Percentiles rank a stretch among this genome's conserved stretches.
phyloP scores from a whole-genome alignment of 2,113 vertebrate genomes.

The Podiceps cristatus region DNA sequence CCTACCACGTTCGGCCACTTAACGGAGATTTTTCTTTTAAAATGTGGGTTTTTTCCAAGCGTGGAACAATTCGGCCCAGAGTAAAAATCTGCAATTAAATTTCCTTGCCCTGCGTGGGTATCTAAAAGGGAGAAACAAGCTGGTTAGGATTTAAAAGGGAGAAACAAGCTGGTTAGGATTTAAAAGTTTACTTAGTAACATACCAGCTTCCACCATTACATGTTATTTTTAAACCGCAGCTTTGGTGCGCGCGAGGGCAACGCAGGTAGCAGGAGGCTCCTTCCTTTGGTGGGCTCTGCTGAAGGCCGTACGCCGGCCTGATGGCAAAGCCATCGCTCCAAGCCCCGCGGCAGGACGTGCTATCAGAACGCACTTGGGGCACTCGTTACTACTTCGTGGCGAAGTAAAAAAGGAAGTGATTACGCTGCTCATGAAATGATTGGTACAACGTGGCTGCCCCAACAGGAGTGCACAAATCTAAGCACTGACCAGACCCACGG shows the following conservation, averaged over 20 bases:
- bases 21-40: not conserved
- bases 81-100: not conserved
- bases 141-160: too few species aligned
- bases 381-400: rapidly evolving
- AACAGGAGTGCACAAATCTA: not conserved
- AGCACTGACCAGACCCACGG: not conserved
- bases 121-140: not conserved
- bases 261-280: rapidly evolving
- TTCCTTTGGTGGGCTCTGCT: not conserved
- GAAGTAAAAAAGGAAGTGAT: not conserved
- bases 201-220: rapidly evolving
- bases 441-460: rapidly evolving
- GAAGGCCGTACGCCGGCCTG: rapidly evolving
- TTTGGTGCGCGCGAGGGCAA: rapidly evolving
- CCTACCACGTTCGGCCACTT: rapidly evolving
- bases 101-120: too few species aligned
- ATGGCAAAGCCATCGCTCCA: rapidly evolving
- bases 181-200: not conserved
- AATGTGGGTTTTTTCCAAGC: rapidly evolving
- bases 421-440: not conserved
- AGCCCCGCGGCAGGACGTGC: rapidly evolving
- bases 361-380: rapidly evolving
- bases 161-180: too few species aligned
- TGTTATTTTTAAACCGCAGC: not conserved
- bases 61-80: too few species aligned